Conservation (phyloP, 2,888 invertebrate species). For the Eubasilissa splendida region DNA sequence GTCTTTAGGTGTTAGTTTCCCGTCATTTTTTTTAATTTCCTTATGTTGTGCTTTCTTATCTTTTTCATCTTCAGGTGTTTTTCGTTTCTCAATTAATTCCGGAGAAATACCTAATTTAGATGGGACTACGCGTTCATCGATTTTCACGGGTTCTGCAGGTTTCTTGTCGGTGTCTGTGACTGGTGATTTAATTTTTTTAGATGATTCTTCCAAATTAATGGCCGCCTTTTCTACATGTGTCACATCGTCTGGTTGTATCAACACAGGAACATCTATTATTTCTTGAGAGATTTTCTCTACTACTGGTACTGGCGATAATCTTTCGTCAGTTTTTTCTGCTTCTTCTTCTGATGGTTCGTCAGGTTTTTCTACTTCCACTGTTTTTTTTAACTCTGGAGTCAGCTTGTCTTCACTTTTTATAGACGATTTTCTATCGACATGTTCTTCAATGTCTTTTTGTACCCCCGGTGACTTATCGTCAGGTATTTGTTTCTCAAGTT, state of each 20-base stretch:
- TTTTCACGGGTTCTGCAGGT: no score
- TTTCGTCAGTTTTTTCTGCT: no score
- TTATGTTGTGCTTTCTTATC: background rate
- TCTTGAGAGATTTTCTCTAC: no score
- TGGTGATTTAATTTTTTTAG: no score
- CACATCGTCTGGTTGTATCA: no score
- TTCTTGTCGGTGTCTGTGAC: no score
- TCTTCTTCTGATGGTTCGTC: background rate
- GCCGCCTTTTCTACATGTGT: background rate
- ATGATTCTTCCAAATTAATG: background rate
- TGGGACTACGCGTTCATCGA: no score
- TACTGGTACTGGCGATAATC: no score
- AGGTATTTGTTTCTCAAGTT: background rate
- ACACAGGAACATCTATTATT: background rate
- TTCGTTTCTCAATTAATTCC: no score
- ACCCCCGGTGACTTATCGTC: background rate
- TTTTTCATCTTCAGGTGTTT: background rate
- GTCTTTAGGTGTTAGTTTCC: background rate
- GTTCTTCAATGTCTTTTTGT: no score
- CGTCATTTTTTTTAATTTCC: background rate
- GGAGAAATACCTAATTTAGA: no score
- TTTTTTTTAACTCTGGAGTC: no score
- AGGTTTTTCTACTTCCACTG: background rate
- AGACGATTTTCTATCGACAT: background rate
- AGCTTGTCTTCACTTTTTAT: background rate